These are phyloP conservation scores for Biston stratarius DNA, from an alignment of 2,888 invertebrate genomes.

Conservation along the genomic window DNA sequence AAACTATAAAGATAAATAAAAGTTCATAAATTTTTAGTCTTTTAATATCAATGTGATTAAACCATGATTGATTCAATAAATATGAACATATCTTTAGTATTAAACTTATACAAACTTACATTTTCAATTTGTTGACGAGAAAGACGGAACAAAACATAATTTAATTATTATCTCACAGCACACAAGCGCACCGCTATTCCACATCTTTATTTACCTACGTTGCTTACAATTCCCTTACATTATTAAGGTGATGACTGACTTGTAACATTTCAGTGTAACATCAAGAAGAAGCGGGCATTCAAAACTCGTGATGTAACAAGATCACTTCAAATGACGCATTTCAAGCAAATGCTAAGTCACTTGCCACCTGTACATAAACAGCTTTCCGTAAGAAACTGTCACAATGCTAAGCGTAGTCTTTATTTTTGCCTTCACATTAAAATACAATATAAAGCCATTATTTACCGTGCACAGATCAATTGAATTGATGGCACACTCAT, in stretches of 20 bases:
- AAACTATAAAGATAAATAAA: no score
- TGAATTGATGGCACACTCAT: not conserved
- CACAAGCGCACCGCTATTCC: not conserved
- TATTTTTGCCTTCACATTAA: not conserved
- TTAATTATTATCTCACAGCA: not conserved
- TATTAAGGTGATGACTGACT: no score
- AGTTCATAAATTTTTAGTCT: no score
- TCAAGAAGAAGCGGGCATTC: no score
- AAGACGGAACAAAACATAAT: not conserved
- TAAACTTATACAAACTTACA: not conserved
- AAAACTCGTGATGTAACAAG: no score
- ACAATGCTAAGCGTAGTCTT: not conserved
- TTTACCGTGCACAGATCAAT: no score
- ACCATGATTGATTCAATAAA: not conserved
- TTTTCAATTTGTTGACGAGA: not conserved
- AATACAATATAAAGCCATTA: no score
- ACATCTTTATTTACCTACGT: not conserved
- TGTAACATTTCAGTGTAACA: no score
- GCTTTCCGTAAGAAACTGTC: not conserved
- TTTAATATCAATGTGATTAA: conserved; percentile 1
- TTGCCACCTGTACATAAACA: not conserved
- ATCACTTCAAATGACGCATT: no score
- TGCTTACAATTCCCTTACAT: no score
- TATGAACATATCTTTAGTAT: not conserved
- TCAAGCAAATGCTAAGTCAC: no score